phyloP scores from a whole-genome alignment of 2,113 vertebrate genomes.

The Phalacrocorax aristotelis region DNA sequence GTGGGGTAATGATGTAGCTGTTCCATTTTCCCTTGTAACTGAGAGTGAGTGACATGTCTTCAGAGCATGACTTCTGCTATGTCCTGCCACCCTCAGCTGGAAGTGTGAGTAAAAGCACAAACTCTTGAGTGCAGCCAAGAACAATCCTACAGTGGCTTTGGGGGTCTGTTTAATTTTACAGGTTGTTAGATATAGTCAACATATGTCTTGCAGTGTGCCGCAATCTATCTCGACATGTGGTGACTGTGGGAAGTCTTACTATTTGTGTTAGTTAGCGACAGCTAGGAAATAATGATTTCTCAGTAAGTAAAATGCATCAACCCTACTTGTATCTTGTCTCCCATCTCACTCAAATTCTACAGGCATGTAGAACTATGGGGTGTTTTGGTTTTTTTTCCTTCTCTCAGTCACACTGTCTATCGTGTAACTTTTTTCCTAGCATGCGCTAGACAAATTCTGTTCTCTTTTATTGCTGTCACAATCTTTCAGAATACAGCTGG shows the following conservation, averaged over 20 bases:
- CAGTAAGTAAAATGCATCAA: background rate
- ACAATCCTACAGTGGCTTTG: fast-evolving
- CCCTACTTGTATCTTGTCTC: background rate
- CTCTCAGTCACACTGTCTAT: background rate
- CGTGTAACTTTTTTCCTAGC: background rate
- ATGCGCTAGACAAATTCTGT: background rate
- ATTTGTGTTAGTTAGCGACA: background rate
- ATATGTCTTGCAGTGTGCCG: fast-evolving
- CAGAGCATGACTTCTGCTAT: background rate
- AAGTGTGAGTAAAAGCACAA: background rate
- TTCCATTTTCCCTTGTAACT: background rate
- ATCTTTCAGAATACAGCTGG: background rate
- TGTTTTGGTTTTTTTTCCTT: background rate
- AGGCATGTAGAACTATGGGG: background rate
- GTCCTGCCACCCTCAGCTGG: background rate
- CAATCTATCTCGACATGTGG: fast-evolving
- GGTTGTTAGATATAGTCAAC: fast-evolving
- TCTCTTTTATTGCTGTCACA: background rate
- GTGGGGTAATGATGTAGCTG: background rate
- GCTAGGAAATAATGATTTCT: background rate
- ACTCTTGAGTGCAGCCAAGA: background rate
- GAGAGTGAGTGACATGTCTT: background rate
- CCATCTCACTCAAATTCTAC: background rate
- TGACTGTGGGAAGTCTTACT: background rate
- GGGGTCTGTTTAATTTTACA: background rate